Base-by-base conservation (phyloP, 1,140 invertebrate genomes). In the Drosophila arawakana region DNA sequence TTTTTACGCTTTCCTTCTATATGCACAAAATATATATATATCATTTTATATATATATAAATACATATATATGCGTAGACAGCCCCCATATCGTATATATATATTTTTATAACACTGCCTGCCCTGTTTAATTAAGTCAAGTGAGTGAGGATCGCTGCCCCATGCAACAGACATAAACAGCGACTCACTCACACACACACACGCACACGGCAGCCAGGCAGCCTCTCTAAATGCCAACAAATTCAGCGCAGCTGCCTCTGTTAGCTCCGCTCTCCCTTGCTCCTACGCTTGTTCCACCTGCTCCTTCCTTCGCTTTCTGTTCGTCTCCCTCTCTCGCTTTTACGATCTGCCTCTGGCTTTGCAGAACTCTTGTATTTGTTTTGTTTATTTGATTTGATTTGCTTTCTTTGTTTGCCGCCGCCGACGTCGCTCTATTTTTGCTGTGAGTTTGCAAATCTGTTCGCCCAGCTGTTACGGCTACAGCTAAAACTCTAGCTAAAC, bases 111-210 rank as follows among this genome's bases (percentile, higher is more conserved):
- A 39, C 65, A 75, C 72, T 78, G 78, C 46, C 69, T 67, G 80
- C 84, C 62, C 73, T 50, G 76, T 88, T 85, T 89, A 86, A 89
- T 86, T 86, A 83, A 86, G 83, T 86, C 83, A 86, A 86, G 83
- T 88, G 83, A 88, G 83, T 79, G 83, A 82, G 67, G 81, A 84
- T 74, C 80, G 81, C 73, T 80, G 79, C 67, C 70, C 81, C 74
- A 70, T 73, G 73, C 80, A 71, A 44, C 58, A 69, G 30, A 37
- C 25, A 34, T 9, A 41, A 49, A 60, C 11, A 34, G 25, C 3
- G 6, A 30, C 25, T 30, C 50, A 55, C 73, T 68, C 79, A 81
- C 54, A 78, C 60, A 6, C 57, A 47, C 8, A 34, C 50, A 55
- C 73, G 61, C 79, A 81, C 54, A 78, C 60, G 73, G 63, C 60